A percentile compares a stretch with the other conserved stretches of the same genome.
phyloP scores from a whole-genome alignment of 2,113 vertebrate genomes.

The Hippocampus comes region DNA sequence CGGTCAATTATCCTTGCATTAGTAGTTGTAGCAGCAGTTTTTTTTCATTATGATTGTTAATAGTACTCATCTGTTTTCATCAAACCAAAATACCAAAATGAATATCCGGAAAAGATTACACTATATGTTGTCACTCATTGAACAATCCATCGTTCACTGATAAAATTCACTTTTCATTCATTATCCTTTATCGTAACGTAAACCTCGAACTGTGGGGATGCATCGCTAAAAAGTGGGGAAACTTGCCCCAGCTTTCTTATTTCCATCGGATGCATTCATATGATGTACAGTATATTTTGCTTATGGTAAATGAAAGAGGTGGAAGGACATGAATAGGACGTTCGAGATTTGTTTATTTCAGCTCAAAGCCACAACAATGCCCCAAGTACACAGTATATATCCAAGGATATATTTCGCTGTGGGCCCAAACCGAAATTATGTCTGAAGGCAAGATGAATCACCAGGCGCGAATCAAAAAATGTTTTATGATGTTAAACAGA shows the following conservation, averaged over 20 bases:
- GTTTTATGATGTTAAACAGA: conserved; percentile 61
- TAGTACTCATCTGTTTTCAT: too few relatives aligned
- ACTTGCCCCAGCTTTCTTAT: conserved; percentile 67
- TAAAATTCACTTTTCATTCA: conserved; percentile 75
- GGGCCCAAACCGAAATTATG: conserved; percentile 65
- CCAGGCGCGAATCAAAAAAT: conserved; percentile 61
- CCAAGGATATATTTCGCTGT: conserved; percentile 64
- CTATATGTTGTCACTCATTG: conserved; percentile 55
- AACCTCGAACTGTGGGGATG: conserved; percentile 52
- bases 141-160: conserved; percentile 70
- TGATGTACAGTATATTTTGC: conserved; percentile 68
- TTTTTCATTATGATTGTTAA: too few relatives aligned
- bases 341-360: conserved; percentile 75
- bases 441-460: conserved; percentile 70
- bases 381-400: conserved; percentile 30
- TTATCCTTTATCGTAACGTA: conserved; percentile 71
- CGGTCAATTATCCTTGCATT: too few relatives aligned
- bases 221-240: conserved; percentile 70
- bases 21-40: too few relatives aligned
- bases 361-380: conserved; percentile 66
- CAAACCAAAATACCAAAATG: too few relatives aligned
- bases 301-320: conserved; percentile 70
- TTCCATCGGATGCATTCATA: conserved; percentile 68
- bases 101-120: too few relatives aligned
- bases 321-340: conserved; percentile 74